phyloP scores from a whole-genome alignment of 2,113 vertebrate genomes.

The Rhineura floridana region DNA sequence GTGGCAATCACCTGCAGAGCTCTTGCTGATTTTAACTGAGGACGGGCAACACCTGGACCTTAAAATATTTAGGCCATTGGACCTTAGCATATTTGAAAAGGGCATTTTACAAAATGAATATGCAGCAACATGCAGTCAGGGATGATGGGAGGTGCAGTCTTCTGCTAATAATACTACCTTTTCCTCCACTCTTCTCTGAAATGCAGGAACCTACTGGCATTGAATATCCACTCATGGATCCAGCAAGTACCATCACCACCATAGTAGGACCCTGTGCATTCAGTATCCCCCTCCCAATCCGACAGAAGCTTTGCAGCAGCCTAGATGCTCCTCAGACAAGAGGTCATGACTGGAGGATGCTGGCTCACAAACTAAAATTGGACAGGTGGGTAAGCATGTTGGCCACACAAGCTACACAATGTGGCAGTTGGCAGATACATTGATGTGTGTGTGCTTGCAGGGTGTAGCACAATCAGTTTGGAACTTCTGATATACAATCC shows the following conservation, averaged over 20 bases:
- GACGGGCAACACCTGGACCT: background rate
- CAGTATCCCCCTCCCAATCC: constrained; percentile 93
- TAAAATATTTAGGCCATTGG: background rate
- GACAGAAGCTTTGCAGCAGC: constrained; percentile 97
- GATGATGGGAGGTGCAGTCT: background rate
- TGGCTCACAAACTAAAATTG: constrained; percentile 95
- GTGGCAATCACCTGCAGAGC: background rate
- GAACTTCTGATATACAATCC: background rate
- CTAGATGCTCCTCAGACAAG: constrained; percentile 94
- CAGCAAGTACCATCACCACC: constrained; percentile 88
- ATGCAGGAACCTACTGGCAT: constrained; percentile 88
- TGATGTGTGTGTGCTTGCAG: background rate
- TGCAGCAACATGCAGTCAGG: background rate
- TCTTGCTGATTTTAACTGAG: background rate
- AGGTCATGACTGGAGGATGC: constrained; percentile 97
- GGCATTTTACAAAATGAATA: background rate
- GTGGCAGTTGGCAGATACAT: background rate
- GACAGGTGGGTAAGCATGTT: constrained; percentile 83
- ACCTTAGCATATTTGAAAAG: background rate
- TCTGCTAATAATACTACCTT: background rate
- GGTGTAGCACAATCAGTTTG: background rate
- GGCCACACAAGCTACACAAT: background rate
- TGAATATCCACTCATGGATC: constrained; percentile 89
- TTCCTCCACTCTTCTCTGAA: constrained; percentile 24
- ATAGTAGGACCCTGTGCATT: constrained; percentile 91